phyloP scores from a whole-genome alignment of 2,888 invertebrate species.

The Leptinotarsa rubiginosa region DNA sequence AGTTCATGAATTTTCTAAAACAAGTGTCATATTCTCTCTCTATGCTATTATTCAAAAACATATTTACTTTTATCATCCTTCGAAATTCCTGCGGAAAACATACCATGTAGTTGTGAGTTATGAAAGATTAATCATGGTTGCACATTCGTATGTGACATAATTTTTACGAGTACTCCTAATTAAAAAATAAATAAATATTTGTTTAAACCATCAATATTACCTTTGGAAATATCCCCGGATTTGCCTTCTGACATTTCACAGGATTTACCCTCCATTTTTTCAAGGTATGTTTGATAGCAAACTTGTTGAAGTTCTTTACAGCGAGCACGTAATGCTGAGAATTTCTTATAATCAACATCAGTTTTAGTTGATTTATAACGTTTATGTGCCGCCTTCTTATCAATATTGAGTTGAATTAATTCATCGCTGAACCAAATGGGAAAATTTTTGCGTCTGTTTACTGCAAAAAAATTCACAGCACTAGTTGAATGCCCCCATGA shows the following conservation, averaged over 20 bases:
- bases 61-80: no score
- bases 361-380: neutral
- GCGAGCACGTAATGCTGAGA: neutral
- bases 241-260: neutral
- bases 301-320: neutral
- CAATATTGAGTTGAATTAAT: neutral
- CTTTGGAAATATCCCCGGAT: neutral
- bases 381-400: slow-evolving; percentile 4
- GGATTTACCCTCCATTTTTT: neutral
- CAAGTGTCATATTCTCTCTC: no score
- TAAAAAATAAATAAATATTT: no score
- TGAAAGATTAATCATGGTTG: no score
- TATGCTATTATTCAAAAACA: no score
- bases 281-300: neutral
- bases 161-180: no score
- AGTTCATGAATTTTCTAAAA: no score
- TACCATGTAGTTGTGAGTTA: no score
- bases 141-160: no score
- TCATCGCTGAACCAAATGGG: neutral
- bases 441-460: neutral
- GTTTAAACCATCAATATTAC: neutral
- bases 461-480: neutral
- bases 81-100: no score
- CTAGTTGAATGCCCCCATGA: neutral
- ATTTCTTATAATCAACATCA: neutral